A percentile compares a stretch with the other conserved stretches of the same genome.
Evolutionary conservation across 2,113 vertebrate species (phyloP).

Genomic region (Sisor rabdophorus): DNA sequence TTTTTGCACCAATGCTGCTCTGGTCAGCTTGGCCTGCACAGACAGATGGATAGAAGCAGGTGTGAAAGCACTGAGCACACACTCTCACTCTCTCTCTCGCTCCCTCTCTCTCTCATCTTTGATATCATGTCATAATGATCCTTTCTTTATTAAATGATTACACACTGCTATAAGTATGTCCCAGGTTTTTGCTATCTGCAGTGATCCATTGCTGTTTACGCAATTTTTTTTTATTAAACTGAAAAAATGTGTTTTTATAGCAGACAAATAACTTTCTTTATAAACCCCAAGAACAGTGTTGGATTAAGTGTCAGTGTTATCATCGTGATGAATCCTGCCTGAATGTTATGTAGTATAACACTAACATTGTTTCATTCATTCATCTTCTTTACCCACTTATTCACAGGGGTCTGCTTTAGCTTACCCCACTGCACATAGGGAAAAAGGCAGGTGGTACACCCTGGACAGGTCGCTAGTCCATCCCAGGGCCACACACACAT

Average conservation of each 20-base stretch:
- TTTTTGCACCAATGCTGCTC: not conserved
- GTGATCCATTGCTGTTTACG: not conserved
- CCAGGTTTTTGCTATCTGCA: not conserved
- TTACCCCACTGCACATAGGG: too few species aligned
- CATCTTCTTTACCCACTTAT: too few species aligned
- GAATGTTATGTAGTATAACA: not conserved
- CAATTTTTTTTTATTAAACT: not conserved
- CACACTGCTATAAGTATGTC: not conserved
- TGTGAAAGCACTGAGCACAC: conserved; percentile 4
- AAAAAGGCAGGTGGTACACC: too few species aligned
- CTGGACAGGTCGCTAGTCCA: too few species aligned
- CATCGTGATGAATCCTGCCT: not conserved
- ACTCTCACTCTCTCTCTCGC: not conserved
- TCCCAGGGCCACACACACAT: too few species aligned
- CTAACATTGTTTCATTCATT: too few species aligned
- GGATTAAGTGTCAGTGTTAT: not conserved
- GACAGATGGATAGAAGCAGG: conserved; percentile 22
- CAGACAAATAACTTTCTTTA: not conserved
- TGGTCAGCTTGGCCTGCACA: conserved; percentile 15
- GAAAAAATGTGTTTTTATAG: not conserved
- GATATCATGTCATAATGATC: not conserved
- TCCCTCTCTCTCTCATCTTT: not conserved
- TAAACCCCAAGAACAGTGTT: not conserved
- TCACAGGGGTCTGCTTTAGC: too few species aligned
- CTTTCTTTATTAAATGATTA: not conserved